These are phyloP conservation scores for Brachyptera risi DNA, from an alignment of 2,888 invertebrate genomes.

Conservation along the genomic window DNA sequence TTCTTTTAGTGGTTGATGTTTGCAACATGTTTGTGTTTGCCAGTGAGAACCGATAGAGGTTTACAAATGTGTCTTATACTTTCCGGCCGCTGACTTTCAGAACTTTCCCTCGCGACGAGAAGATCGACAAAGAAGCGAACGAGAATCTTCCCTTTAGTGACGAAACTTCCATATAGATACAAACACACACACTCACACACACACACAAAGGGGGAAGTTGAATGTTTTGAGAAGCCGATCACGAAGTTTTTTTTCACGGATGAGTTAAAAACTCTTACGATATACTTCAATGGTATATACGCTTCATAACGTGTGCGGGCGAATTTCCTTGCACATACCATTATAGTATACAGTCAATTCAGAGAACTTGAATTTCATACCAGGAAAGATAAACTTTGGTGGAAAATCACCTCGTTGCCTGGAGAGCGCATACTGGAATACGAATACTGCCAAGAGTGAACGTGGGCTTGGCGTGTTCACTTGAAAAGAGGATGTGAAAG, in stretches of 20 bases:
- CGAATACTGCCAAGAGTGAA: too few relatives aligned
- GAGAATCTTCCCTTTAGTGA: constrained; percentile 16
- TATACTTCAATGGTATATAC: too few relatives aligned
- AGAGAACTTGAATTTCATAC: too few relatives aligned
- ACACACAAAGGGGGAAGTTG: constrained; percentile 6
- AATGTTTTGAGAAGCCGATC: constrained; percentile 20
- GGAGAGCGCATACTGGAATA: too few relatives aligned
- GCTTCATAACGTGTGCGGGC: too few relatives aligned
- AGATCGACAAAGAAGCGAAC: background rate
- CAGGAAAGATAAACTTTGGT: too few relatives aligned
- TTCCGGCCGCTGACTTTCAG: constrained; percentile 15
- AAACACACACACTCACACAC: too few relatives aligned
- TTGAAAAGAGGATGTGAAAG: too few relatives aligned
- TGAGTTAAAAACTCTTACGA: constrained; percentile 11
- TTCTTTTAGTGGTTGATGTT: constrained; percentile 13
- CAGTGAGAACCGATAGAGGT: constrained; percentile 9
- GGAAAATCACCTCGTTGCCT: too few relatives aligned
- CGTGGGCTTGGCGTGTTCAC: too few relatives aligned
- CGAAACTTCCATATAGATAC: constrained; percentile 11
- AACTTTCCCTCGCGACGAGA: background rate
- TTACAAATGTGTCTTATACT: constrained; percentile 21
- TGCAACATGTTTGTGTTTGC: constrained; percentile 16
- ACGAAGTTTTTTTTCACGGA: constrained; percentile 15
- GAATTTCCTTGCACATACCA: too few relatives aligned
- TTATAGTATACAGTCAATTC: too few relatives aligned